phyloP scores from a whole-genome alignment of 1,140 invertebrate genomes.

The Drosophila micromelanica region DNA sequence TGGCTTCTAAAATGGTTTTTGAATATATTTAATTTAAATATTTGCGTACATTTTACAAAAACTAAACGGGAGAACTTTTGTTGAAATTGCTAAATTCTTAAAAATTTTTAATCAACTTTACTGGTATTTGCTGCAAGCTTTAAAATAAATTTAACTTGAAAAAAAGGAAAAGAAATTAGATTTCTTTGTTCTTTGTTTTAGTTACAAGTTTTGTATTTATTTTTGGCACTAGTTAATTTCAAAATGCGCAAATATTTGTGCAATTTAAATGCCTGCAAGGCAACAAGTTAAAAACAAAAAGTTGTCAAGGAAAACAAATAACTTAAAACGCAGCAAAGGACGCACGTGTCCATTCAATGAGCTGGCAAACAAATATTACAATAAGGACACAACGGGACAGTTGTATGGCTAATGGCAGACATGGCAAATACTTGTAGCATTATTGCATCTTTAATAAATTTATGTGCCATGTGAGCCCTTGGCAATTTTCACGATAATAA shows the following conservation, averaged over 20 bases:
- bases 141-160: not conserved
- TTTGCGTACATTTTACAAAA: not conserved
- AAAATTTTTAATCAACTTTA: not conserved
- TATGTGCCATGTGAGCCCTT: slow-evolving; percentile 59
- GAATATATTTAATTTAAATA: not conserved
- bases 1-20: not conserved
- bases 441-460: slow-evolving; percentile 68
- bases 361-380: not conserved
- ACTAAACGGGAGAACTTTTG: not conserved
- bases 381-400: not conserved
- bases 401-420: slow-evolving; percentile 19
- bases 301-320: not conserved
- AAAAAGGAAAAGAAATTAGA: not conserved
- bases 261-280: not conserved
- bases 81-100: not conserved
- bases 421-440: slow-evolving; percentile 38
- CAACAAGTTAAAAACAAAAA: slow-evolving; percentile 44
- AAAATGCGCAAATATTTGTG: no score
- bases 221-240: not conserved
- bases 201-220: not conserved
- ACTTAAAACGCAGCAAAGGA: not conserved
- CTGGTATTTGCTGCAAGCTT: not conserved
- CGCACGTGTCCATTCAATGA: slow-evolving; percentile 30
- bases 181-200: not conserved
- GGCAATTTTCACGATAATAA: slow-evolving; percentile 56